A percentile compares a stretch with the other conserved stretches of the same genome.
phyloP scores from a whole-genome alignment of 2,888 invertebrate species.

The Sarcophaga subvicina region DNA sequence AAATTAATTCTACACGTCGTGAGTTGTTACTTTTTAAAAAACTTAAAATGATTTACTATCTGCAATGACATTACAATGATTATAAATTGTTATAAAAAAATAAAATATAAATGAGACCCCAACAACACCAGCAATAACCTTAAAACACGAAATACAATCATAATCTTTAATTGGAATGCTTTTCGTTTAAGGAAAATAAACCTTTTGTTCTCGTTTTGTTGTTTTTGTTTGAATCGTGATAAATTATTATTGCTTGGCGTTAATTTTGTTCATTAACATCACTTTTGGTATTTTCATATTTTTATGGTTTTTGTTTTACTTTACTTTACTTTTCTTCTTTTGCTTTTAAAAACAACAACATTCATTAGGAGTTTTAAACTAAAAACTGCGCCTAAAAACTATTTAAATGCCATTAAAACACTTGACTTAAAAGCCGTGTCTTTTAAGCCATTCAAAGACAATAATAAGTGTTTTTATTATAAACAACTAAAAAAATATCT shows the following conservation, averaged over 20 bases:
- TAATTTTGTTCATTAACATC: background rate
- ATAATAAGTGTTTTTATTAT: conserved; percentile 3
- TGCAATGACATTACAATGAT: conserved; percentile 48
- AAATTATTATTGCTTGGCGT: conserved; percentile 25
- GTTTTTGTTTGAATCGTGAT: conserved; percentile 9
- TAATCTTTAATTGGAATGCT: conserved; percentile 39
- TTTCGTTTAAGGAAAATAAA: background rate
- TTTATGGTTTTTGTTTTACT: background rate
- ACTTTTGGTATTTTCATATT: conserved; percentile 19
- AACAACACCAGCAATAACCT: conserved; percentile 25
- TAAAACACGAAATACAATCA: conserved; percentile 45
- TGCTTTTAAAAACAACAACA: too few species aligned
- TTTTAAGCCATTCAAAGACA: conserved; percentile 14
- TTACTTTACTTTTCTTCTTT: too few species aligned
- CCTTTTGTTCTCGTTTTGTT: background rate
- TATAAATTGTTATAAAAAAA: conserved; percentile 13
- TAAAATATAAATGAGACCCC: background rate
- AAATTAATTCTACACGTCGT: background rate
- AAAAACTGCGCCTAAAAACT: conserved; percentile 36
- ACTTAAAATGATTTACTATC: conserved; percentile 61
- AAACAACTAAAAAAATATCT: background rate
- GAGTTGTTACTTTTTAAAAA: background rate
- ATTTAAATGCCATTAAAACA: conserved; percentile 31
- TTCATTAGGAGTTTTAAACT: conserved; percentile 11
- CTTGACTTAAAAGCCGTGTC: background rate